These are phyloP conservation scores for Colistium nudipinnis DNA, from an alignment of 2,113 vertebrate genomes.

Conservation along the genomic window DNA sequence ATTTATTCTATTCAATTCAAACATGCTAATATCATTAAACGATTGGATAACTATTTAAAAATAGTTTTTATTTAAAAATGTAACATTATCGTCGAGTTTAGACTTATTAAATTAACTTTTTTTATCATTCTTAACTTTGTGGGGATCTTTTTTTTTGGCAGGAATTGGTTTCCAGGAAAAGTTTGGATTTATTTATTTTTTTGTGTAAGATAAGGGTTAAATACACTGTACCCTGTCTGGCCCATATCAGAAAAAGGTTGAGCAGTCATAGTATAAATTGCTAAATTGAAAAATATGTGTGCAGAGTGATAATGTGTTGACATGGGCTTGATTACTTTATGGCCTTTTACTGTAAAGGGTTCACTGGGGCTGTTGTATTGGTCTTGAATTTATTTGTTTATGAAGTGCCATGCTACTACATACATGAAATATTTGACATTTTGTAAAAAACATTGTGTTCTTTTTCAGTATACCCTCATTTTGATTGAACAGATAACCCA, in stretches of 20 bases:
- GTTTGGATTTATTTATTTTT: too few species aligned
- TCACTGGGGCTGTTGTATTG: background rate
- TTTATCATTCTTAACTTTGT: background rate
- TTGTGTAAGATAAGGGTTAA: background rate
- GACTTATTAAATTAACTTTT: too few species aligned
- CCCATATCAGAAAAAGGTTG: background rate
- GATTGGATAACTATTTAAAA: too few species aligned
- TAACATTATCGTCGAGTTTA: too few species aligned
- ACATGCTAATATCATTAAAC: too few species aligned
- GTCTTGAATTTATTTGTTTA: constrained; percentile 9
- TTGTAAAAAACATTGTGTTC: background rate
- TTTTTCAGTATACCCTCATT: background rate
- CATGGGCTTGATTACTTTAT: background rate
- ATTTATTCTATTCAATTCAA: too few species aligned
- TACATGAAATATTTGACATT: background rate
- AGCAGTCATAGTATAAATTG: background rate
- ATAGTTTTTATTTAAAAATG: too few species aligned
- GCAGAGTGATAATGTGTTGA: background rate
- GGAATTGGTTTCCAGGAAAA: constrained; percentile 4
- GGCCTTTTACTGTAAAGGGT: background rate
- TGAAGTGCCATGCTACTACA: constrained; percentile 1
- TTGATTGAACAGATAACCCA: background rate
- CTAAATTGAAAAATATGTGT: background rate
- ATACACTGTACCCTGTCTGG: background rate
- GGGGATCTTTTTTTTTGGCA: background rate